Evolutionary conservation across 1,140 invertebrate genomes (phyloP).

Genomic region (Calephelis nemesis): DNA sequence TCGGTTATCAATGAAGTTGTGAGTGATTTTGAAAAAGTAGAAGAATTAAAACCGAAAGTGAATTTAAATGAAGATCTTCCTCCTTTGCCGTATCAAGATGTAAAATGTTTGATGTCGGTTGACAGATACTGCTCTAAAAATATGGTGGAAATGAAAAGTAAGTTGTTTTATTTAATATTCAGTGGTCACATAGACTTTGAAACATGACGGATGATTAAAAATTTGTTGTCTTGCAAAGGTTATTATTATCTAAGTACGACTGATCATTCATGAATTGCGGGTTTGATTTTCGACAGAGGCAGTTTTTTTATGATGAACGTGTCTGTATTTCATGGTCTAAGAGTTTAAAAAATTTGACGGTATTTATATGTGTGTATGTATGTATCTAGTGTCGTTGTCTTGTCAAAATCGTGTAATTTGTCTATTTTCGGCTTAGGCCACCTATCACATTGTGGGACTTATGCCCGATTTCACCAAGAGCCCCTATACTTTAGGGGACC

Average conservation of each 20-base stretch:
- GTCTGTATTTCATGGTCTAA: too few species aligned
- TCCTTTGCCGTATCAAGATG: conserved; percentile 50
- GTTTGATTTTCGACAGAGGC: too few species aligned
- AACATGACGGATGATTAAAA: neutral
- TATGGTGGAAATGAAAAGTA: conserved; percentile 64
- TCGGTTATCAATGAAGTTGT: conserved; percentile 55
- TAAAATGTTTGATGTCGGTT: conserved; percentile 69
- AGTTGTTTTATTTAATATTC: conserved; percentile 26
- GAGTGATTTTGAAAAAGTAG: conserved; percentile 43
- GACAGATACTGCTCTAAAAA: conserved; percentile 56
- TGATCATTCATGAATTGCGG: too few species aligned
- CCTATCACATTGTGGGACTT: too few species aligned
- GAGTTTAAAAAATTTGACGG: neutral
- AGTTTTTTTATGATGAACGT: too few species aligned
- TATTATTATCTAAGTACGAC: too few species aligned
- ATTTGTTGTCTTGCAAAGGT: too few species aligned
- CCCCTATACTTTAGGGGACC: too few species aligned
- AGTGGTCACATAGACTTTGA: too few species aligned
- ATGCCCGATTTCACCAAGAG: too few species aligned
- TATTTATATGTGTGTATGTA: conserved; percentile 11
- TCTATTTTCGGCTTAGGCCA: too few species aligned
- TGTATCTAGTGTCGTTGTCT: neutral
- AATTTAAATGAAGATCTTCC: conserved; percentile 44
- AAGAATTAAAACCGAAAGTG: conserved; percentile 39
- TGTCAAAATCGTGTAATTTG: too few species aligned